phyloP scores from a whole-genome alignment of 2,888 invertebrate species.

The Netelia inedita region DNA sequence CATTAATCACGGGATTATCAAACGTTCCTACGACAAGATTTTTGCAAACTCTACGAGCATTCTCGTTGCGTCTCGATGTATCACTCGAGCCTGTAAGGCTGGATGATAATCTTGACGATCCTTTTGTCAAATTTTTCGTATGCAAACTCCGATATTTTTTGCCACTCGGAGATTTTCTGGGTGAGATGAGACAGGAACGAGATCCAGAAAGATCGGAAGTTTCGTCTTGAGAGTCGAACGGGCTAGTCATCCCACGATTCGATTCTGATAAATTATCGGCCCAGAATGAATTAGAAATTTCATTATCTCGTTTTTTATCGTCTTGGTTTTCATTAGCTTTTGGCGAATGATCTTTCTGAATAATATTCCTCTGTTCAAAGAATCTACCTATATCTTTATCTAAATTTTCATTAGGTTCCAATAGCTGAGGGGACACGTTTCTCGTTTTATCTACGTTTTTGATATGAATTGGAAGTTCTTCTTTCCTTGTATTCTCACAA shows the following conservation, averaged over 20 bases:
- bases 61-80: constrained; percentile 11
- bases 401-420: background rate
- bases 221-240: constrained; percentile 29
- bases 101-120: background rate
- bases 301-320: background rate
- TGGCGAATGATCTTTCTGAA: background rate
- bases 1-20: background rate
- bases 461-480: background rate
- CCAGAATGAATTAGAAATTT: constrained; percentile 25
- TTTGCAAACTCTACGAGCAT: background rate
- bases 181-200: constrained; percentile 18
- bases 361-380: background rate
- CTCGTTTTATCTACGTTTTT: background rate
- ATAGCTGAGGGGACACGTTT: background rate
- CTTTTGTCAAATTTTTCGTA: constrained; percentile 28
- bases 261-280: constrained; percentile 38
- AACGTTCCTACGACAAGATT: constrained; percentile 9
- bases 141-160: constrained; percentile 6
- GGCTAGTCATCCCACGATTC: constrained; percentile 41
- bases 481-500: constrained; percentile 6
- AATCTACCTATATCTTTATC: background rate
- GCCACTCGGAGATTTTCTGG: background rate
- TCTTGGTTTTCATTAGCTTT: background rate
- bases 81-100: background rate
- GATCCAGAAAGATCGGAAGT: background rate